Percentiles rank a stretch among this genome's conserved stretches.
Conservation (phyloP, 2,797 vertebrate genomes). For the Eurystomus glaucurus region DNA sequence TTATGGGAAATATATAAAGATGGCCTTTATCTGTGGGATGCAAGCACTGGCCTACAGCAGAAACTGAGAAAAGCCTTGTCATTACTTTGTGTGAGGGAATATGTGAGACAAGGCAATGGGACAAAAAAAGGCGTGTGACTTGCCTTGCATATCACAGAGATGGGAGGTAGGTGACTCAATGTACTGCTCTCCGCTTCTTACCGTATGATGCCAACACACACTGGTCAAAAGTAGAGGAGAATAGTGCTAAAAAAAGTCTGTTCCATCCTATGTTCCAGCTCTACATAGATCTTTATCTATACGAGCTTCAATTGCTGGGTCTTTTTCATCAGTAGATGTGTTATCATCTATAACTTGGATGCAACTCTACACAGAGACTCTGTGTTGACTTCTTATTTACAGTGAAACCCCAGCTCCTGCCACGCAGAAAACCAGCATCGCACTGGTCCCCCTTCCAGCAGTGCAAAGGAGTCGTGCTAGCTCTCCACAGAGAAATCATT, state of each 20-base stretch:
- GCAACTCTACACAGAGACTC: not conserved
- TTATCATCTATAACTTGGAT: not conserved
- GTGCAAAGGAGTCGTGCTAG: not conserved
- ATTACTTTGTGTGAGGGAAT: not conserved
- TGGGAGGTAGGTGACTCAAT: not conserved
- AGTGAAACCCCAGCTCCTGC: not conserved
- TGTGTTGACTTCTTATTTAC: not conserved
- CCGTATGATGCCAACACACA: not conserved
- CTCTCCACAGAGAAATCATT: not conserved
- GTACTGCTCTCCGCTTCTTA: not conserved
- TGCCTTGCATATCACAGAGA: not conserved
- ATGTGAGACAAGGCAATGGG: accelerated
- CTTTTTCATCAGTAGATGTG: not conserved
- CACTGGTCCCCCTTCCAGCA: not conserved
- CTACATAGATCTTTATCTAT: not conserved
- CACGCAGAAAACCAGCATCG: not conserved
- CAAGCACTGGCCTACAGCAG: not conserved
- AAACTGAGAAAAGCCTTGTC: not conserved
- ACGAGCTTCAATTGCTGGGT: not conserved
- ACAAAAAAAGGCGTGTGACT: not conserved
- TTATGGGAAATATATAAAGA: not conserved
- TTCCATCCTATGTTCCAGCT: not conserved
- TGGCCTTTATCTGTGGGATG: not conserved
- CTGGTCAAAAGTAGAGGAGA: not conserved
- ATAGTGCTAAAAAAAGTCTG: not conserved